Conservation (phyloP, 1,140 invertebrate species). For the Propsilocerus akamusi region DNA sequence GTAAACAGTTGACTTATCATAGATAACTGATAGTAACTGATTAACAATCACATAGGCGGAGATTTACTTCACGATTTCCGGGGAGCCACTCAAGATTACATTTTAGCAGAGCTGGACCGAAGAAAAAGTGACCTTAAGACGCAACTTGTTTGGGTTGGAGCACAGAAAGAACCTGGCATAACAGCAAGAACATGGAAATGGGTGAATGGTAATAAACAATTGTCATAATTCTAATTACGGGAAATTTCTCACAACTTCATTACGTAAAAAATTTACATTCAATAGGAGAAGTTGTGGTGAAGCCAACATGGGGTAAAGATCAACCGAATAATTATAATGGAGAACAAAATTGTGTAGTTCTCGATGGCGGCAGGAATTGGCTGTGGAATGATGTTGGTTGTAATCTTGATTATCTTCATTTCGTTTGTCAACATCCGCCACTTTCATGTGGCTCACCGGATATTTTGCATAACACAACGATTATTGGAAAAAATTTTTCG, state of each 20-base stretch:
- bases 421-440: constrained; percentile 80
- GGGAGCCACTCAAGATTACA: constrained; percentile 47
- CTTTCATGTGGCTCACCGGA: constrained; percentile 73
- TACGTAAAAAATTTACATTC: constrained; percentile 10
- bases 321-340: constrained; percentile 92
- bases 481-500: constrained; percentile 45
- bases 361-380: constrained; percentile 78
- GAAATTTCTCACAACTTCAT: background rate
- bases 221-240: background rate
- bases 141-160: constrained; percentile 79
- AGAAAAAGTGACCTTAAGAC: constrained; percentile 60
- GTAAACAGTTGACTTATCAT: no score
- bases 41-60: constrained; percentile 28
- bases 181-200: constrained; percentile 73
- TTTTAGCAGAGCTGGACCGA: constrained; percentile 61
- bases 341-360: constrained; percentile 81
- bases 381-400: constrained; percentile 90
- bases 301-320: constrained; percentile 76
- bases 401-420: constrained; percentile 78
- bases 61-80: constrained; percentile 53
- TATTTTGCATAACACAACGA: constrained; percentile 62
- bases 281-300: constrained; percentile 51
- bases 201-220: constrained; percentile 58
- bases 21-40: background rate
- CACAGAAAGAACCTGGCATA: constrained; percentile 66